A percentile compares a stretch with the other conserved stretches of the same genome.
Conservation (phyloP, 2,888 invertebrate genomes). For the Baronia brevicornis region DNA sequence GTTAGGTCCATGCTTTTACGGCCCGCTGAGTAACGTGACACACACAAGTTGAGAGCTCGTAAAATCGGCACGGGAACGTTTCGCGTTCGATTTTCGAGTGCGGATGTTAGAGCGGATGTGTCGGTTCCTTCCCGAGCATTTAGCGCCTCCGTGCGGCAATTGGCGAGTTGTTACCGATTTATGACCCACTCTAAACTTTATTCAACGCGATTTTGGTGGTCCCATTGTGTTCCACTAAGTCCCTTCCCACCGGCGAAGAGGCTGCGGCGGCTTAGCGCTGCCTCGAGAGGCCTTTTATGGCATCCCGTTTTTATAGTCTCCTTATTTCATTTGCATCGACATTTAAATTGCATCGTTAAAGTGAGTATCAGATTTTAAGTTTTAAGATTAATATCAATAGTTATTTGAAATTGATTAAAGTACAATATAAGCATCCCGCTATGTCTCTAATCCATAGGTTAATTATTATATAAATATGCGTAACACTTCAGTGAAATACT, state of each 20-base stretch:
- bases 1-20: slow-evolving; percentile 37
- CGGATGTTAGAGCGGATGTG: slow-evolving; percentile 70
- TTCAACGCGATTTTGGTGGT: slow-evolving; percentile 68
- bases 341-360: slow-evolving; percentile 47
- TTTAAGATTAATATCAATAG: slow-evolving; percentile 20
- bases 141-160: slow-evolving; percentile 72
- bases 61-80: slow-evolving; percentile 21
- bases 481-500: too few relatives aligned
- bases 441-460: too few relatives aligned
- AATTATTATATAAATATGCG: too few relatives aligned
- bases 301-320: slow-evolving; percentile 49
- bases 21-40: slow-evolving; percentile 19
- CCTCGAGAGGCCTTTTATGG: slow-evolving; percentile 55
- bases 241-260: slow-evolving; percentile 36
- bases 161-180: slow-evolving; percentile 70
- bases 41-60: slow-evolving; percentile 13
- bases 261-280: slow-evolving; percentile 40
- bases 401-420: too few relatives aligned
- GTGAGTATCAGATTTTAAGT: slow-evolving; percentile 17
- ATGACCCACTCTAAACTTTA: slow-evolving; percentile 66
- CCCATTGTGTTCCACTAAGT: slow-evolving; percentile 62
- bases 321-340: slow-evolving; percentile 55
- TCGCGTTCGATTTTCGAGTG: slow-evolving; percentile 47
- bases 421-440: too few relatives aligned
- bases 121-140: slow-evolving; percentile 46